These are phyloP conservation scores for Protobothrops mucrosquamatus DNA, from an alignment of 2,113 vertebrate species.

Conservation along the genomic window DNA sequence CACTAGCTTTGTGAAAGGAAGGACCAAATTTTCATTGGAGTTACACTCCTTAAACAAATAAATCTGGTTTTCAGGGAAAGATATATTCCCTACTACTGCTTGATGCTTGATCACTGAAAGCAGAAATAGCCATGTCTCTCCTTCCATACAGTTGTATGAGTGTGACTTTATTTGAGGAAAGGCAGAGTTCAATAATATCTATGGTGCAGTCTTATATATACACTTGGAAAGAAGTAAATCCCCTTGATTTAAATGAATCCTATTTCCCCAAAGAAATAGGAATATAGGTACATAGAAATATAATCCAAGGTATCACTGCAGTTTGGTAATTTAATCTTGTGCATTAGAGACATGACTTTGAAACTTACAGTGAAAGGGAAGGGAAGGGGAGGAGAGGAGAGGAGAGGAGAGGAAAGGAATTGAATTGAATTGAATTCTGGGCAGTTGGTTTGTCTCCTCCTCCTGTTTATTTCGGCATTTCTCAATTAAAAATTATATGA, in stretches of 20 bases:
- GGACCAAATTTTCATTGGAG: not conserved
- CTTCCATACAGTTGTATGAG: not conserved
- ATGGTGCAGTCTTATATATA: not conserved
- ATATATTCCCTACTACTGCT: not conserved
- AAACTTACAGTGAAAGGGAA: not conserved
- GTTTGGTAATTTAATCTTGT: not conserved
- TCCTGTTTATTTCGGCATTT: not conserved
- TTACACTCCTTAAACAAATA: not conserved
- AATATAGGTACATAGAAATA: too few relatives aligned
- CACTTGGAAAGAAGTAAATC: not conserved
- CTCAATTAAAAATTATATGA: not conserved
- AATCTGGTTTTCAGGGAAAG: not conserved
- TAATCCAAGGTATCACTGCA: not conserved
- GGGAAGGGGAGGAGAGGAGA: too few relatives aligned
- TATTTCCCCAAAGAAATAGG: not conserved
- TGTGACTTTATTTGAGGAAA: not conserved
- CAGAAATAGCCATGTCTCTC: not conserved
- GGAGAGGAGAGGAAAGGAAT: too few relatives aligned
- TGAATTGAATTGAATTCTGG: not conserved
- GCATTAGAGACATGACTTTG: not conserved
- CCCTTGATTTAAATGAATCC: not conserved
- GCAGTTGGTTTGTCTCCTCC: not conserved
- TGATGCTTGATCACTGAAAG: not conserved
- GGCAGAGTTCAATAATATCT: not conserved
- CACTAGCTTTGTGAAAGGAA: not conserved